Percentiles rank a stretch among this genome's conserved stretches.
phyloP scores from a whole-genome alignment of 2,888 invertebrate genomes.

The Scaptodrosophila latifasciaeformis region DNA sequence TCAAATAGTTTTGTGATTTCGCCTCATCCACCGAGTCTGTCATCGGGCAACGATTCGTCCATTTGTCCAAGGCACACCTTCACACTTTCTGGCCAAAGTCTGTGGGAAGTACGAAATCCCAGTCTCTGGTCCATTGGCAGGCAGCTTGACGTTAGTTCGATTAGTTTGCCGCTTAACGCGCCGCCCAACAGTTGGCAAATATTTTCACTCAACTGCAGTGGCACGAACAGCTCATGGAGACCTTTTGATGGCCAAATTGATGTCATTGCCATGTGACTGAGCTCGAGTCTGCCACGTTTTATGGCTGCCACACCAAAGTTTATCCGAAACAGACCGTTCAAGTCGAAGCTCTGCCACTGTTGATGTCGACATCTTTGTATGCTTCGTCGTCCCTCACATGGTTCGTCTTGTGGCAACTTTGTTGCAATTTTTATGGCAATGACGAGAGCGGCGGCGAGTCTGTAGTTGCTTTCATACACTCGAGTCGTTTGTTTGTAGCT shows the following conservation, averaged over 20 bases:
- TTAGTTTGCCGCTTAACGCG: slow-evolving; percentile 42
- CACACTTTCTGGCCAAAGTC: slow-evolving; percentile 11
- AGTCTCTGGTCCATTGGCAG: background rate
- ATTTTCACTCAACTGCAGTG: slow-evolving; percentile 32
- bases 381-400: slow-evolving; percentile 44
- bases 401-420: slow-evolving; percentile 46
- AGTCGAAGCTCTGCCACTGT: too few species aligned
- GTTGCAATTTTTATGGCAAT: slow-evolving; percentile 56
- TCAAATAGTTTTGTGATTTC: slow-evolving; percentile 53
- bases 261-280: slow-evolving; percentile 35
- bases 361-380: too few species aligned
- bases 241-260: slow-evolving; percentile 24
- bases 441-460: slow-evolving; percentile 13
- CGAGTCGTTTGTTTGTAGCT: slow-evolving; percentile 12
- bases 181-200: slow-evolving; percentile 42
- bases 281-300: slow-evolving; percentile 43
- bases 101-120: slow-evolving; percentile 17
- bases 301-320: slow-evolving; percentile 53
- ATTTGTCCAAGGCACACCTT: slow-evolving; percentile 37
- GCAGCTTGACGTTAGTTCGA: slow-evolving; percentile 43
- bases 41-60: slow-evolving; percentile 10
- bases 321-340: slow-evolving; percentile 37
- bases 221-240: background rate
- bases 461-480: slow-evolving; percentile 27
- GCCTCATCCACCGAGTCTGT: slow-evolving; percentile 2